Evolutionary conservation across 2,888 invertebrate species (phyloP), one percentile per base, ranked within the genome.

Genomic region (Drosophila falleni): DNA sequence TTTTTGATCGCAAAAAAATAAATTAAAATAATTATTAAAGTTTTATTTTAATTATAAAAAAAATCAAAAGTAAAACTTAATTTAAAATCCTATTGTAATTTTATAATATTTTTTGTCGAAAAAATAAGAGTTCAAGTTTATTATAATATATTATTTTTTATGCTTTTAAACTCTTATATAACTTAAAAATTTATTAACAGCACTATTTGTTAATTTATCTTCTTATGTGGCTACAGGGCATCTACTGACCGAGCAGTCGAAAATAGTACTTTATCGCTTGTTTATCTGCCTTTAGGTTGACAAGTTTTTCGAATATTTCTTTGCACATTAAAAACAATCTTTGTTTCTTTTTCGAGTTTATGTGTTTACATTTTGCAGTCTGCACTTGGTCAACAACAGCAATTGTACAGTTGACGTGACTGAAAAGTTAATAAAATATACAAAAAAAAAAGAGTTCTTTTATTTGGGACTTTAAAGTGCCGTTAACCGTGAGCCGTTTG

Each of bases 401-500:
- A 76, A 56, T 67, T 74, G 67, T 74, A 67, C 55, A 71, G 67
- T 67, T 75, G 59, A 54, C 53, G 65, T 59, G 63, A 41, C 58
- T 15, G 1, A 37, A 41, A 41, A 10, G 11, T 33, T 29, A 16
- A 55, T 29, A 37, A 29, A 44, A 35, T 26, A 26, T 26, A n/a
- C 29, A 29, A 10, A 26, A 35, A 33, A 44, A 60, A 33, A 44
- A 60, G 10, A 47, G 46, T 11, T 47, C 4, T 29, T 47, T 29
- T 41, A n/a, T 62, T 68, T 56, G 47, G 46, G 44, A 33, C 50
- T 62, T 71, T 54, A 61, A 55, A 71, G 58, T 46, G 50, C 75
- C 74, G 71, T 74, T 74, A 74, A 31, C 59, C 15, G 39, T 23
- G 23, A 33, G 31, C 47, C 29, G 37, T 39, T 26, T 44, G 44